These are phyloP conservation scores for Jacana jacana DNA, from an alignment of 2,113 vertebrate species.

Conservation along the genomic window DNA sequence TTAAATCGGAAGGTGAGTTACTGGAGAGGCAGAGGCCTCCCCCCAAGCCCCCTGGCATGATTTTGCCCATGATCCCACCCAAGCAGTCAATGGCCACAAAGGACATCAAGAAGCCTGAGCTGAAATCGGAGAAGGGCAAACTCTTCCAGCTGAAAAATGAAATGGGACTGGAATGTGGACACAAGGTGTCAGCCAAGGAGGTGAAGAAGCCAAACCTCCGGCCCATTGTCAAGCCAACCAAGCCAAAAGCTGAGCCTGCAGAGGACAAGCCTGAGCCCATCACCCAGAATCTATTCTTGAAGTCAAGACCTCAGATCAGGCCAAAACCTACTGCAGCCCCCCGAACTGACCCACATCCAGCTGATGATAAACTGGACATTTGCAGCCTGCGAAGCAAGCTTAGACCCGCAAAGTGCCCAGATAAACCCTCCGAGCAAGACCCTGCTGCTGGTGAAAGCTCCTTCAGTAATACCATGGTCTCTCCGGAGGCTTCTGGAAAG, in stretches of 20 bases:
- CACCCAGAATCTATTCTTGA: conserved; percentile 79
- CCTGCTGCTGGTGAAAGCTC: conserved; percentile 3
- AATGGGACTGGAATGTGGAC: conserved; percentile 95
- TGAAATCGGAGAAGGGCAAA: conserved; percentile 90
- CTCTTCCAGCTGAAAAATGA: conserved; percentile 88
- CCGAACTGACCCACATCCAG: conserved; percentile 78
- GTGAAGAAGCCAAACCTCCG: conserved; percentile 95
- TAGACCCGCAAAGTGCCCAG: conserved; percentile 85
- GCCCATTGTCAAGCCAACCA: conserved; percentile 87
- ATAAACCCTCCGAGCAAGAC: conserved; percentile 73
- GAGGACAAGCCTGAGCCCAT: conserved; percentile 85
- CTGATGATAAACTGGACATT: conserved; percentile 89
- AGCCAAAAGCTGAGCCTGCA: conserved; percentile 79
- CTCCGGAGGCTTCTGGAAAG: conserved; percentile 50
- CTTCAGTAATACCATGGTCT: conserved; percentile 30
- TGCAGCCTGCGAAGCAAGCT: conserved; percentile 93
- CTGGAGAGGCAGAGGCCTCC: conserved; percentile 81
- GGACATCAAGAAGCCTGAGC: conserved; percentile 80
- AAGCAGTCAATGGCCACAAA: conserved; percentile 79
- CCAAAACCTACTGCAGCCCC: conserved; percentile 86
- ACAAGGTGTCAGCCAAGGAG: conserved; percentile 92
- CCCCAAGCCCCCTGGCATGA: conserved; percentile 87
- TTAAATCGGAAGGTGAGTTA: conserved; percentile 87
- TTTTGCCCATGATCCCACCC: conserved; percentile 82
- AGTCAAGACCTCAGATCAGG: conserved; percentile 86